Evolutionary conservation across 1,140 invertebrate species (phyloP).

Genomic region (Globodera rostochiensis): DNA sequence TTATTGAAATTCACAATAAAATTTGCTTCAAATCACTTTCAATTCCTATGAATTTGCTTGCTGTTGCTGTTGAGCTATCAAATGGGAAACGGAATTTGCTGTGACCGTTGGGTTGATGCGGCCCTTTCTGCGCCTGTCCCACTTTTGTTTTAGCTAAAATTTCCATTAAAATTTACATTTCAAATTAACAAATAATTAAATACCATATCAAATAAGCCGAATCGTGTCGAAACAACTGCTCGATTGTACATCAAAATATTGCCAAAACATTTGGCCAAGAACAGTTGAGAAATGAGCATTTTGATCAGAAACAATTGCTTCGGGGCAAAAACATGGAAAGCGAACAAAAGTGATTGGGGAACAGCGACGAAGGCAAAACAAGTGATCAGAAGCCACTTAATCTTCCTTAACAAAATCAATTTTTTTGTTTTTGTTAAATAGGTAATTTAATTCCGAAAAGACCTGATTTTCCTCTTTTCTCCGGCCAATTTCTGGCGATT

Average conservation of each 20-base stretch:
- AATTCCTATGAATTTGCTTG: neutral
- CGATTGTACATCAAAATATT: constrained; percentile 21
- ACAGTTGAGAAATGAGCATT: constrained; percentile 19
- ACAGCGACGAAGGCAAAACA: constrained; percentile 9
- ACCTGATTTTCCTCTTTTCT: constrained; percentile 21
- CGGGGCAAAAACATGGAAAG: neutral
- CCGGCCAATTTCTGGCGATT: constrained; percentile 19
- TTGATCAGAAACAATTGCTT: constrained; percentile 13
- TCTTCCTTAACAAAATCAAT: constrained; percentile 3
- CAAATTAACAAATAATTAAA: neutral
- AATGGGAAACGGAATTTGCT: neutral
- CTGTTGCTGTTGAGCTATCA: neutral
- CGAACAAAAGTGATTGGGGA: constrained; percentile 9
- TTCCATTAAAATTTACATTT: neutral
- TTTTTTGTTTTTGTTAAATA: neutral
- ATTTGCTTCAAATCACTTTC: neutral
- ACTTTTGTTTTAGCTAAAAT: constrained; percentile 14
- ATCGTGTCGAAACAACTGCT: neutral
- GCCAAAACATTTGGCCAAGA: constrained; percentile 13
- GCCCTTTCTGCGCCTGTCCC: constrained; percentile 13
- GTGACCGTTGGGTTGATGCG: constrained; percentile 6
- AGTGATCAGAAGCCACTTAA: constrained; percentile 24
- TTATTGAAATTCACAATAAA: neutral
- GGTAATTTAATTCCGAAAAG: neutral
- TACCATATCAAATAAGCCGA: constrained; percentile 12